Evolutionary conservation across 2,113 vertebrate species (phyloP).

Genomic region (Pantherophis guttatus): DNA sequence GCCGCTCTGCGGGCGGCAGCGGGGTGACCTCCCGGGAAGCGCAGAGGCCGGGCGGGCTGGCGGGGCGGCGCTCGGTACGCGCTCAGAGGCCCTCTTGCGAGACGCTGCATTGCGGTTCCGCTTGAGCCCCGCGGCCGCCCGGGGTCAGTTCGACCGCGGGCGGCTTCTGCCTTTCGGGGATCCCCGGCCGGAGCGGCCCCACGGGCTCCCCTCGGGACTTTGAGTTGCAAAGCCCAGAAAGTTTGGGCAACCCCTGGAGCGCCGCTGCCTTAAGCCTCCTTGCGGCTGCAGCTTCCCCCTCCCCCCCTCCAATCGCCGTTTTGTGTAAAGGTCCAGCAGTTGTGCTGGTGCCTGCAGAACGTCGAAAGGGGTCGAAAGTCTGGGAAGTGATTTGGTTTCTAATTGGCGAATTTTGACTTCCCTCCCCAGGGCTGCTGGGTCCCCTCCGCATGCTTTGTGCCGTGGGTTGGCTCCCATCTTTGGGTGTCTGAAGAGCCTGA

Average conservation of each 20-base stretch:
- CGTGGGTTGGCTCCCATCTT: not conserved
- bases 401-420: not conserved
- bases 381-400: not conserved
- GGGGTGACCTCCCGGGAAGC: not conserved
- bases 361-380: not conserved
- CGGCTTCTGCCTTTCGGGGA: not conserved
- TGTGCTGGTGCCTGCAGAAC: not conserved
- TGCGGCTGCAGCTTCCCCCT: not conserved
- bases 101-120: not conserved
- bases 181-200: not conserved
- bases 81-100: not conserved
- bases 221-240: not conserved
- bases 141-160: not conserved
- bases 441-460: not conserved
- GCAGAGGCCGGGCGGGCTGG: not conserved
- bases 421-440: not conserved
- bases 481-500: not conserved
- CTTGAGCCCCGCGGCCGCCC: not conserved
- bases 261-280: not conserved
- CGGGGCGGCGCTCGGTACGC: not conserved
- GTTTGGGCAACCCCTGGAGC: not conserved
- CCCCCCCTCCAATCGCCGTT: not conserved
- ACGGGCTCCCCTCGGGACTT: not conserved
- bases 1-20: conserved; percentile 1
- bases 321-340: not conserved